A percentile compares a stretch with the other conserved stretches of the same genome.
These are phyloP conservation scores for Anguilla megastoma DNA, from an alignment of 2,797 vertebrate genomes.

Conservation along the genomic window DNA sequence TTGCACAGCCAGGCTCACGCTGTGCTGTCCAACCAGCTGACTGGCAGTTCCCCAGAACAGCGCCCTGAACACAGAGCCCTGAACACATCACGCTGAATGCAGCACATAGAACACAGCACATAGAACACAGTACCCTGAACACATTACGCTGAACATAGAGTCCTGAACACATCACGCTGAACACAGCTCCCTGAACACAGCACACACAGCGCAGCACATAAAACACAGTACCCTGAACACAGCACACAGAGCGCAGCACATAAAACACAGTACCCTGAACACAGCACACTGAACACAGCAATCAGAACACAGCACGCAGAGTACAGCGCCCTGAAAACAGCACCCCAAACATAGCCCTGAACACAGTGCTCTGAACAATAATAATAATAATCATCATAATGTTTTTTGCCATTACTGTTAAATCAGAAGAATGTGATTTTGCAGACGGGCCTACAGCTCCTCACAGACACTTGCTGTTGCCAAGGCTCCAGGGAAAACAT, in stretches of 20 bases:
- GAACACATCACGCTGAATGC: not conserved
- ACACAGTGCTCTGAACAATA: too few species aligned
- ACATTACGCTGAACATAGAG: not conserved
- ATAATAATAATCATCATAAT: too few species aligned
- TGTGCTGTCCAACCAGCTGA: constrained; percentile 50
- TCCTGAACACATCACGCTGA: not conserved
- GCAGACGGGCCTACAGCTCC: not conserved
- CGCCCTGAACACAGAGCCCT: not conserved
- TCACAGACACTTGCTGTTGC: constrained; percentile 18
- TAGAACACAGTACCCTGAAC: not conserved
- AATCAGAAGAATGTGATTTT: not conserved
- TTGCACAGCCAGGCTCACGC: constrained; percentile 58
- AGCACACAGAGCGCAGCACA: too few species aligned
- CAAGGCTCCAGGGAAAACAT: constrained; percentile 57
- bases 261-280: not conserved
- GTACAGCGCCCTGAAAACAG: not conserved
- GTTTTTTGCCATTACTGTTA: not conserved
- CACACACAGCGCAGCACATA: too few species aligned
- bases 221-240: too few species aligned
- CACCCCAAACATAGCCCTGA: not conserved
- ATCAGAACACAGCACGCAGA: not conserved
- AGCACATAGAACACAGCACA: too few species aligned
- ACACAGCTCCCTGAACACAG: not conserved
- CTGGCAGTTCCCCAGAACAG: constrained; percentile 25
- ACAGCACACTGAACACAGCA: not conserved